Percentiles rank a stretch among this genome's conserved stretches.
These are phyloP conservation scores for Lepidotrigona ventralis DNA, from an alignment of 1,140 invertebrate genomes.

Conservation along the genomic window DNA sequence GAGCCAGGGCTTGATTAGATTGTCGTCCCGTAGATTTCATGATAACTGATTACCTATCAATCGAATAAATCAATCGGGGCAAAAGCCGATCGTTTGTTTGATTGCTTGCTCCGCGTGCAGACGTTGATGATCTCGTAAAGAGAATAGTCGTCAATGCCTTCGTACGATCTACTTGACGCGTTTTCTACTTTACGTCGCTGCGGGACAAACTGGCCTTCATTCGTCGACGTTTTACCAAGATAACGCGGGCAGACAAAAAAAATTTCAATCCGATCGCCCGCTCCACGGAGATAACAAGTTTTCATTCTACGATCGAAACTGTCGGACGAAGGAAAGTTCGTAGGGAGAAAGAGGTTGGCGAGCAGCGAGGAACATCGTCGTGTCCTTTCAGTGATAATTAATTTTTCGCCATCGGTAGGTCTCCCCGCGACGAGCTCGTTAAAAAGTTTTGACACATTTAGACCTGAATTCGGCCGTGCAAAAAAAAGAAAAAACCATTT, in stretches of 20 bases:
- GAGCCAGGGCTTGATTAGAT: conserved; percentile 38
- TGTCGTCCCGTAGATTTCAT: conserved; percentile 44
- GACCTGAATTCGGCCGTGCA: conserved; percentile 49
- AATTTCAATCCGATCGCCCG: neutral
- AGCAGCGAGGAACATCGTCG: neutral
- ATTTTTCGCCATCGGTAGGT: conserved; percentile 52
- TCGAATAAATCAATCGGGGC: conserved; percentile 44
- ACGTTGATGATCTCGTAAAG: neutral
- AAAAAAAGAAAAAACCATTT: conserved; percentile 51
- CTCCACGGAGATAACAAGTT: conserved; percentile 23
- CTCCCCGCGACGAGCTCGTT: conserved; percentile 63
- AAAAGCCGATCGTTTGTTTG: neutral
- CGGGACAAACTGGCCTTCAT: too few relatives aligned
- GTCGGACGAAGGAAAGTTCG: neutral
- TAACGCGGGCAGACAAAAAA: neutral
- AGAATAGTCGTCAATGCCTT: neutral
- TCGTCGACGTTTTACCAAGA: neutral
- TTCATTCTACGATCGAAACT: conserved; percentile 18
- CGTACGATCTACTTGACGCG: neutral
- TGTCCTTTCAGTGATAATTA: conserved; percentile 57
- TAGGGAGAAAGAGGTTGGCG: neutral
- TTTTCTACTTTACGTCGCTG: neutral
- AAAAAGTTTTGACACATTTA: conserved; percentile 69
- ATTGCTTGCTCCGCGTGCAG: too few relatives aligned
- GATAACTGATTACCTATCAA: conserved; percentile 48